Percentiles rank a stretch among this genome's conserved stretches.
phyloP scores from a whole-genome alignment of 2,113 vertebrate genomes.

The Phyllostomus discolor region DNA sequence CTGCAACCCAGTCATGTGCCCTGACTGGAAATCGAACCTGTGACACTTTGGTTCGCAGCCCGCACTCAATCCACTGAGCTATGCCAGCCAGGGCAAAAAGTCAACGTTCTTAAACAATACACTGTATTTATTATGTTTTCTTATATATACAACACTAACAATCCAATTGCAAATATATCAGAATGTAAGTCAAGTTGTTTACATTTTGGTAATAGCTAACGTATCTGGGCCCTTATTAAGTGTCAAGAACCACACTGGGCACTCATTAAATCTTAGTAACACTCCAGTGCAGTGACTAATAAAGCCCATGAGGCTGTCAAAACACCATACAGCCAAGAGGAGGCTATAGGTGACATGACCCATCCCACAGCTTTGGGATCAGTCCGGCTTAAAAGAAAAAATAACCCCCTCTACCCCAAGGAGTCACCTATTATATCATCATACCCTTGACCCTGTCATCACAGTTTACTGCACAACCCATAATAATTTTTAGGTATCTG shows the following conservation, averaged over 20 bases:
- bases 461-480: neutral
- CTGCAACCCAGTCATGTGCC: no score
- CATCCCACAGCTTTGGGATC: neutral
- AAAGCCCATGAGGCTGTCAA: neutral
- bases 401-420: neutral
- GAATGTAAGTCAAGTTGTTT: conserved; percentile 3
- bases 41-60: no score
- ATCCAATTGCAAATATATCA: neutral
- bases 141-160: neutral
- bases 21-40: no score
- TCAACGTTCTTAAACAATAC: neutral
- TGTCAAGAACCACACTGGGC: neutral
- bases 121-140: neutral
- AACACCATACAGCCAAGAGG: neutral
- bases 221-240: neutral
- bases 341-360: neutral
- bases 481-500: neutral
- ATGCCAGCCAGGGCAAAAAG: neutral
- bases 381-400: neutral
- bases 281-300: neutral
- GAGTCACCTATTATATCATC: neutral
- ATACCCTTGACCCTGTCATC: neutral
- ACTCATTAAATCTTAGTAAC: neutral
- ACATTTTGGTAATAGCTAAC: conserved; percentile 21
- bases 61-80: no score